Conservation (phyloP, 2,888 invertebrate genomes). For the Troides helena region DNA sequence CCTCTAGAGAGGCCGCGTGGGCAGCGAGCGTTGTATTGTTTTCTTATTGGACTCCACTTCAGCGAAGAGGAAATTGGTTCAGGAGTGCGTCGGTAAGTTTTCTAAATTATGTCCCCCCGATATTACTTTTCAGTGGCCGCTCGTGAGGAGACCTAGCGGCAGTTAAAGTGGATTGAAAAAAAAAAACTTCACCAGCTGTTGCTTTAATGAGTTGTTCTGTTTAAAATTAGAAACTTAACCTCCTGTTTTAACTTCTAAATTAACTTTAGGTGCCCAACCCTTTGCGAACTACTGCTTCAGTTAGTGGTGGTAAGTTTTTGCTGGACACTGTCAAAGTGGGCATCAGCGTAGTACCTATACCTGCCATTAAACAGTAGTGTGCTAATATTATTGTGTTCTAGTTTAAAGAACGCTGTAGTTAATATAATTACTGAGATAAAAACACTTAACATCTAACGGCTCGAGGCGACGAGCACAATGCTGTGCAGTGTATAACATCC, state of each 20-base stretch:
- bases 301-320: no score
- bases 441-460: no score
- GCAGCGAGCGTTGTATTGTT: slow-evolving; percentile 16
- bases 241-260: not conserved
- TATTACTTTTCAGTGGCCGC: slow-evolving; percentile 20
- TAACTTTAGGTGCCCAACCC: no score
- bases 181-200: not conserved
- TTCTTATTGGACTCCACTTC: slow-evolving; percentile 23
- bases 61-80: slow-evolving; percentile 1
- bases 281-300: no score
- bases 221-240: not conserved
- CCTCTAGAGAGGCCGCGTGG: not conserved
- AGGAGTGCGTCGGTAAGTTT: slow-evolving; percentile 4
- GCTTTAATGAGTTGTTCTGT: not conserved
- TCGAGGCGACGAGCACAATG: no score
- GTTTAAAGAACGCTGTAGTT: no score
- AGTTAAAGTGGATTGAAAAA: not conserved
- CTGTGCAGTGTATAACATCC: no score
- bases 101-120: slow-evolving; percentile 18
- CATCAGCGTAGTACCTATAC: no score
- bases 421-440: no score
- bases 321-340: no score
- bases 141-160: not conserved
- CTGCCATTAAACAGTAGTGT: no score
- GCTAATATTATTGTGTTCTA: no score